These are phyloP conservation scores for Phaethon lepturus DNA, from an alignment of 2,113 vertebrate genomes.

Conservation along the genomic window DNA sequence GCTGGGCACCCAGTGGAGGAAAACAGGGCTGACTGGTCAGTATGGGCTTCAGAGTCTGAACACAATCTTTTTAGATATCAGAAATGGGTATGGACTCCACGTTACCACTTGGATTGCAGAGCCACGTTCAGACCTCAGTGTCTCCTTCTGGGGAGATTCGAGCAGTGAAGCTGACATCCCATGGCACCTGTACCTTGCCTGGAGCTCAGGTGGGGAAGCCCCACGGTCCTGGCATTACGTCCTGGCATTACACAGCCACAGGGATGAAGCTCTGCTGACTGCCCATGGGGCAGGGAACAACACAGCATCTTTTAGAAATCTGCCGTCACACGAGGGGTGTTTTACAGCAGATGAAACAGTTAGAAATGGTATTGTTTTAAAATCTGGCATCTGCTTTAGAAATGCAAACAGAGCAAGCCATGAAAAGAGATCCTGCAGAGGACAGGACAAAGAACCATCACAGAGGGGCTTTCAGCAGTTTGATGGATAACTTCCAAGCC, in stretches of 20 bases:
- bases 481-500: conserved; percentile 36
- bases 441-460: conserved; percentile 29
- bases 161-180: neutral
- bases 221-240: neutral
- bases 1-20: neutral
- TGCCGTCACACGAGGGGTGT: neutral
- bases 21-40: fast-evolving
- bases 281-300: neutral
- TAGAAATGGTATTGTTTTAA: neutral
- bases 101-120: fast-evolving
- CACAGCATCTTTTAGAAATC: neutral
- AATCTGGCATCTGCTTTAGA: conserved; percentile 31
- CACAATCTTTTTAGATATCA: neutral
- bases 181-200: neutral
- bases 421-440: conserved; percentile 15
- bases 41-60: neutral
- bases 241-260: neutral
- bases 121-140: fast-evolving
- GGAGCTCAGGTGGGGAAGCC: neutral
- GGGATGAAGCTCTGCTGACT: neutral
- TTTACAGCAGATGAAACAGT: neutral
- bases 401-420: neutral
- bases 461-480: neutral
- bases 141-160: neutral
- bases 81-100: neutral